phyloP scores from a whole-genome alignment of 2,888 invertebrate species.

The Plebejus argus region DNA sequence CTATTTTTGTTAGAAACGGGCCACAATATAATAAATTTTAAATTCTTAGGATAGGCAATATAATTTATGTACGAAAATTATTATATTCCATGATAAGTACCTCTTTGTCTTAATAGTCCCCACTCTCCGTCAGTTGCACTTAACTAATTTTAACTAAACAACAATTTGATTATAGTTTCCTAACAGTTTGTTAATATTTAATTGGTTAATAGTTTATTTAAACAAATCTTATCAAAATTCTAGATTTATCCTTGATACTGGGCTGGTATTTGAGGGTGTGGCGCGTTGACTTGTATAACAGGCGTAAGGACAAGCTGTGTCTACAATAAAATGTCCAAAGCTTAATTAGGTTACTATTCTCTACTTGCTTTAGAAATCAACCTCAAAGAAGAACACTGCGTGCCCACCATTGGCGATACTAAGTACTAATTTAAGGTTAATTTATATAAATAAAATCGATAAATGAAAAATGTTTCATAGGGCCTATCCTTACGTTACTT shows the following conservation, averaged over 20 bases:
- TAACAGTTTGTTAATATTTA: conserved; percentile 4
- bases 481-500: not conserved
- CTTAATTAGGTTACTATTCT: not conserved
- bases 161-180: not conserved
- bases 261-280: conserved; percentile 40
- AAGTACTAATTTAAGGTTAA: not conserved
- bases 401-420: not conserved
- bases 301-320: not conserved
- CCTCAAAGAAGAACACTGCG: not conserved
- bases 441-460: too few relatives aligned
- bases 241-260: conserved; percentile 40
- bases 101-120: too few relatives aligned
- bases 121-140: too few relatives aligned
- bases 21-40: too few relatives aligned
- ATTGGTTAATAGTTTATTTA: conserved; percentile 29
- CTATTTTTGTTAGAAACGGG: too few relatives aligned
- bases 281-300: not conserved
- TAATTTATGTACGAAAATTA: too few relatives aligned
- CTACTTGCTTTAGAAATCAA: not conserved
- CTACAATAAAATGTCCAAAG: not conserved
- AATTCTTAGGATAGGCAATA: too few relatives aligned
- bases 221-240: conserved; percentile 40
- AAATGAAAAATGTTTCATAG: not conserved
- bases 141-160: not conserved
- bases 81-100: too few relatives aligned